These are phyloP conservation scores for Drosophila willistoni DNA, from an alignment of 1,140 invertebrate genomes.

Conservation along the genomic window DNA sequence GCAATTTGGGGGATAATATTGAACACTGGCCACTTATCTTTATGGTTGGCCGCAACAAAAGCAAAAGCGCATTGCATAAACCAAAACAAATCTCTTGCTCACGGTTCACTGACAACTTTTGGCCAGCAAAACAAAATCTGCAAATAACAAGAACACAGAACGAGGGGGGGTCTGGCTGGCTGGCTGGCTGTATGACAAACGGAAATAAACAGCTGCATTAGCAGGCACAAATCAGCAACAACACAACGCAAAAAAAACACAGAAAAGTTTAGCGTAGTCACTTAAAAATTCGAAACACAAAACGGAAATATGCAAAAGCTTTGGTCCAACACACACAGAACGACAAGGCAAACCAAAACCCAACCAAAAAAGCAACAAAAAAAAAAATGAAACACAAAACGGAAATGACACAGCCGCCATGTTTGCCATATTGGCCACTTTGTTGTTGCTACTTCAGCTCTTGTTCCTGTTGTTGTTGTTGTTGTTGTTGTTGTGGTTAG, in stretches of 20 bases:
- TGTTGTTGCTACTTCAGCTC: conserved; percentile 35
- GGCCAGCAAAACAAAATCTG: conserved; percentile 6
- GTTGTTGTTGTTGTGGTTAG: conserved; percentile 19
- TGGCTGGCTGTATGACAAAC: conserved; percentile 50
- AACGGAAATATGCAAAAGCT: conserved; percentile 80
- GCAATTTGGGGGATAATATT: background rate
- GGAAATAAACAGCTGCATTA: conserved; percentile 81
- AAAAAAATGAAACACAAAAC: conserved; percentile 23
- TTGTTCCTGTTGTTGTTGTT: conserved; percentile 11
- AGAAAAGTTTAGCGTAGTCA: conserved; percentile 69
- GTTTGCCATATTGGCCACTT: conserved; percentile 27
- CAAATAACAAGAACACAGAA: no score
- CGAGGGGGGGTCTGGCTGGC: no score
- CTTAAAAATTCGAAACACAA: conserved; percentile 77
- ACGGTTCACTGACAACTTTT: conserved; percentile 61
- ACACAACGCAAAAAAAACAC: background rate
- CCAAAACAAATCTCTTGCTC: conserved; percentile 41
- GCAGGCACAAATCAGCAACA: conserved; percentile 69
- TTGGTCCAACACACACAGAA: conserved; percentile 36
- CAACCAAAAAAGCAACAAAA: background rate
- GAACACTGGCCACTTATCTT: conserved; percentile 3
- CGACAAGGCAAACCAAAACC: background rate
- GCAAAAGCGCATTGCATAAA: conserved; percentile 6
- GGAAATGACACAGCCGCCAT: conserved; percentile 64
- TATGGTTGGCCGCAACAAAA: conserved; percentile 8